Conservation (phyloP, 2,797 vertebrate genomes). For the Iguana delicatissima region DNA sequence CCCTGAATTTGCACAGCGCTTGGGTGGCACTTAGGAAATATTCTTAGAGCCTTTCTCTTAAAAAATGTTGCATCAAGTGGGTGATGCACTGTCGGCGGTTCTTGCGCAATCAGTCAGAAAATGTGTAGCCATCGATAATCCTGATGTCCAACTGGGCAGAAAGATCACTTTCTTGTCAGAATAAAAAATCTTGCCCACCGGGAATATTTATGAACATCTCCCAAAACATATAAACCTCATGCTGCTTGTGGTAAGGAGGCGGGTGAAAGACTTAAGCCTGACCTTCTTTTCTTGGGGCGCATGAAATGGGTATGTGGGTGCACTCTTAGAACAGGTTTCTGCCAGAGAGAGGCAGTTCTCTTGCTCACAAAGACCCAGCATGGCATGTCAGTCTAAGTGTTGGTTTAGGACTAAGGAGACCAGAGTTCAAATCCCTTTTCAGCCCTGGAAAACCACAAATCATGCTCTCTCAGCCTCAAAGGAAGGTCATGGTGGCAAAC, state of each 20-base stretch:
- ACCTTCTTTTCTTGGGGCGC: neutral
- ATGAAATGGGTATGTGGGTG: neutral
- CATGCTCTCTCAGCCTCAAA: no score
- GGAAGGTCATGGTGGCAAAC: no score
- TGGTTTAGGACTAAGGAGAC: no score
- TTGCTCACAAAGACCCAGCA: no score
- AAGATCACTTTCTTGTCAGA: neutral
- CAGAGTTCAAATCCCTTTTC: no score
- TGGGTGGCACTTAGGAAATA: constrained; percentile 16
- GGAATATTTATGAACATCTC: neutral
- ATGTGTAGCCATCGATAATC: neutral
- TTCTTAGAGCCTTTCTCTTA: constrained; percentile 9
- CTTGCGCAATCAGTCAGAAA: constrained; percentile 5
- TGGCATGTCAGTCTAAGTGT: no score
- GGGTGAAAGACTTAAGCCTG: no score
- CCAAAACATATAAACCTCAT: neutral
- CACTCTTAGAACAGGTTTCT: neutral
- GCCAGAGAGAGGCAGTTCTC: no score
- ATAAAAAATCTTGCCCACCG: neutral
- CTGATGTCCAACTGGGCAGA: constrained; percentile 11
- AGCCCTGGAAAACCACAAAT: no score
- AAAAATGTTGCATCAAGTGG: neutral
- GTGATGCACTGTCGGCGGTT: neutral
- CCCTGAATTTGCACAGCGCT: neutral
- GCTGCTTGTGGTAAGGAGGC: neutral